phyloP scores from a whole-genome alignment of 2,888 invertebrate genomes.

The Sceliomorpha sp. region DNA sequence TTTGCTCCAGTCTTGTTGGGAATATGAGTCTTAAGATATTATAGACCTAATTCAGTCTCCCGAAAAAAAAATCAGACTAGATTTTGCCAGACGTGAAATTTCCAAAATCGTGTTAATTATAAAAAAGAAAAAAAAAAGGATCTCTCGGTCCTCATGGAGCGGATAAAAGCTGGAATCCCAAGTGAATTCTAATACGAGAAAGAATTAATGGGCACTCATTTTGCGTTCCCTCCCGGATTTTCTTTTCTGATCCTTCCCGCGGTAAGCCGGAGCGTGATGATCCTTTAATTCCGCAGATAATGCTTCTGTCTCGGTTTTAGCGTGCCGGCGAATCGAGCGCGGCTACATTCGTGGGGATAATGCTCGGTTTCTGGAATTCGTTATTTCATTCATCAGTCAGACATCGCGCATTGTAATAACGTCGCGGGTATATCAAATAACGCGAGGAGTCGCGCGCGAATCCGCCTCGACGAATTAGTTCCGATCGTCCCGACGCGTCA shows the following conservation, averaged over 20 bases:
- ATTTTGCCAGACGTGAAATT: no score
- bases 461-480: no score
- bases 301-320: constrained; percentile 28
- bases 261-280: constrained; percentile 39
- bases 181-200: constrained; percentile 33
- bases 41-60: no score
- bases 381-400: no score
- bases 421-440: no score
- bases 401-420: no score
- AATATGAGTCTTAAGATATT: no score
- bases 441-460: no score
- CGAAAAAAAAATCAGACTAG: no score
- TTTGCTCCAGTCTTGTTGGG: neutral
- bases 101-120: constrained; percentile 6
- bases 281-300: constrained; percentile 41
- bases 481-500: no score
- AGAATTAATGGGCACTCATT: constrained; percentile 31
- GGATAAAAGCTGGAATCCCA: constrained; percentile 20
- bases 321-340: constrained; percentile 17
- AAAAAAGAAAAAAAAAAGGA: neutral
- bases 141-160: neutral
- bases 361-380: constrained; percentile 23
- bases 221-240: constrained; percentile 31
- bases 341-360: constrained; percentile 26
- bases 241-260: constrained; percentile 34